A percentile compares a stretch with the other conserved stretches of the same genome.
These are phyloP conservation scores for Hestina assimilis DNA, from an alignment of 1,140 invertebrate genomes.

Conservation along the genomic window DNA sequence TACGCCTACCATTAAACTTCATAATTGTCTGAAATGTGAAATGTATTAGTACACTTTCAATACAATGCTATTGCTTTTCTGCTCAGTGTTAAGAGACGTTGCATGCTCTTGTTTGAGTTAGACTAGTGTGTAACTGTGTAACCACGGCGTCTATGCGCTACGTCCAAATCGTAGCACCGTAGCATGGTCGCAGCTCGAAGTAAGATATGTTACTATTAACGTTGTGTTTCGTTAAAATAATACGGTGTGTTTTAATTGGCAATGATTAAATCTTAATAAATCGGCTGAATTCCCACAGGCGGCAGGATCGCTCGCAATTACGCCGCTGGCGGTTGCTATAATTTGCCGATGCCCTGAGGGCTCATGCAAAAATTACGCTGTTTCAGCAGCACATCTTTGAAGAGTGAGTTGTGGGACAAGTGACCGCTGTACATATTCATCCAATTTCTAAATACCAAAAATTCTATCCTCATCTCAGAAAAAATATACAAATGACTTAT, in stretches of 20 bases:
- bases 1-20: constrained; percentile 28
- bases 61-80: not conserved
- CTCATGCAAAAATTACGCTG: constrained; percentile 57
- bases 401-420: constrained; percentile 27
- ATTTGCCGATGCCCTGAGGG: constrained; percentile 60
- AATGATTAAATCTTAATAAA: constrained; percentile 72
- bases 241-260: constrained; percentile 67
- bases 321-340: constrained; percentile 56
- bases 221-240: constrained; percentile 54
- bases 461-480: not conserved
- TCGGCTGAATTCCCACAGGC: constrained; percentile 51
- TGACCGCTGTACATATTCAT: not conserved
- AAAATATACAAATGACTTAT: too few relatives aligned
- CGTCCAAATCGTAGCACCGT: constrained; percentile 23
- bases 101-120: not conserved
- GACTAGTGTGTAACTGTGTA: not conserved
- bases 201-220: constrained; percentile 19
- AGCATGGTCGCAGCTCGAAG: constrained; percentile 28
- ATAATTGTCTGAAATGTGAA: constrained; percentile 24
- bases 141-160: constrained; percentile 7
- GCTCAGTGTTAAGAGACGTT: not conserved
- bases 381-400: constrained; percentile 48
- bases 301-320: constrained; percentile 54
- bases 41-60: constrained; percentile 1
- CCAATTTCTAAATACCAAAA: not conserved